phyloP scores from a whole-genome alignment of 2,113 vertebrate species.

The Myanophis thanlyinensis region DNA sequence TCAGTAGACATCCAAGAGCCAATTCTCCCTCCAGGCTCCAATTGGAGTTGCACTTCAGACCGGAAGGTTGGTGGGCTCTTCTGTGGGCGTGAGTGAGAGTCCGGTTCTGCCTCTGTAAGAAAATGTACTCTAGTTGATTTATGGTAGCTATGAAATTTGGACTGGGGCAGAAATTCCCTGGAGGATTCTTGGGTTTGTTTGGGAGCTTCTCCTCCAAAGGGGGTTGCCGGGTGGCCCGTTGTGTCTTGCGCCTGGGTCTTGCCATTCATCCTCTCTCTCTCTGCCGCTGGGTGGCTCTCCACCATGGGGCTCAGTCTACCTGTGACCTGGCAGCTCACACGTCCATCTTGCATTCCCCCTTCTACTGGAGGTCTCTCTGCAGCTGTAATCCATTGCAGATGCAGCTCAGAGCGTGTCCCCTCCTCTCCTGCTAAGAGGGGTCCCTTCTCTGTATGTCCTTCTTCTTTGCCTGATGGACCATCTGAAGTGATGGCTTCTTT shows the following conservation, averaged over 20 bases:
- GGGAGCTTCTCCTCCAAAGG: background rate
- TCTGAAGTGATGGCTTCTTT: too few species aligned
- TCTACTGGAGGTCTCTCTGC: background rate
- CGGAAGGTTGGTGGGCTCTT: background rate
- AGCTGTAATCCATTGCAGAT: background rate
- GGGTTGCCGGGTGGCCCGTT: background rate
- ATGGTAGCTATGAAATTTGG: too few species aligned
- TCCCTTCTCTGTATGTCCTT: background rate
- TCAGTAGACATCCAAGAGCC: background rate
- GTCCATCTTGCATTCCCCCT: background rate
- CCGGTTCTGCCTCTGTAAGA: too few species aligned
- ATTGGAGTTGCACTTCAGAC: background rate
- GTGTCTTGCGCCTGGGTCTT: background rate
- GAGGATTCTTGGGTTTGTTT: background rate
- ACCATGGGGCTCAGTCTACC: background rate
- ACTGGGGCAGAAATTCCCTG: background rate
- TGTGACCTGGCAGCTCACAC: background rate
- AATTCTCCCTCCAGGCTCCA: background rate
- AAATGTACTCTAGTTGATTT: background rate
- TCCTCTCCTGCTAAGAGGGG: background rate
- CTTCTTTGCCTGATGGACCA: background rate
- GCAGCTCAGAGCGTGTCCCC: too few species aligned
- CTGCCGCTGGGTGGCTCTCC: background rate
- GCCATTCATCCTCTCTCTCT: background rate
- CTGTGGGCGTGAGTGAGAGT: too few species aligned